phyloP scores from a whole-genome alignment of 1,140 invertebrate species.

The Drosophila oshimai region DNA sequence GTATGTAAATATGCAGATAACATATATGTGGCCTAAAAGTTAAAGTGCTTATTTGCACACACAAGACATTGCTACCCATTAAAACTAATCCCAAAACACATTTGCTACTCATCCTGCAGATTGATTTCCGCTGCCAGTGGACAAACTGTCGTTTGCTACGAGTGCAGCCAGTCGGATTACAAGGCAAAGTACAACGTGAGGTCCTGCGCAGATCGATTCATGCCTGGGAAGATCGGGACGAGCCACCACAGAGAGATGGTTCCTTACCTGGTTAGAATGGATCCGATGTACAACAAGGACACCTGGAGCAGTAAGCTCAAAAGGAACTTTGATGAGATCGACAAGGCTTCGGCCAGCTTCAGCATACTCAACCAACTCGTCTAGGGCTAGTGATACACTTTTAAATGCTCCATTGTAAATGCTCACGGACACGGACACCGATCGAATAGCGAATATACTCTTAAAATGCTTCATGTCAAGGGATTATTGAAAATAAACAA shows the following conservation, averaged over 20 bases:
- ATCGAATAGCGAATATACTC: constrained; percentile 9
- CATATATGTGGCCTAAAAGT: constrained; percentile 5
- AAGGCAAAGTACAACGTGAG: constrained; percentile 34
- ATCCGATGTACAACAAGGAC: constrained; percentile 51
- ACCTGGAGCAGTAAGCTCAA: constrained; percentile 63
- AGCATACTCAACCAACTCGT: constrained; percentile 69
- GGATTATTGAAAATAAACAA: constrained; percentile 37
- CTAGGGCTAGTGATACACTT: constrained; percentile 59
- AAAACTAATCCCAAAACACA: background rate
- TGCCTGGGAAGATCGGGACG: constrained; percentile 1
- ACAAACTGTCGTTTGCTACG: constrained; percentile 45
- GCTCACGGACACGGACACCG: constrained; percentile 12
- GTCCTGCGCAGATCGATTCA: constrained; percentile 13
- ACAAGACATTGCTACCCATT: background rate
- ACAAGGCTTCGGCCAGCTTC: constrained; percentile 70
- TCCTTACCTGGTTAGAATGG: constrained; percentile 34
- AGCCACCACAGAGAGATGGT: constrained; percentile 16
- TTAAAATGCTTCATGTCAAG: constrained; percentile 65
- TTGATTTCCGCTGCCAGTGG: constrained; percentile 35
- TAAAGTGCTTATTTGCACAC: background rate
- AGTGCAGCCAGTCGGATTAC: constrained; percentile 39
- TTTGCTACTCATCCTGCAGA: constrained; percentile 7
- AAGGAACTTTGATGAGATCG: constrained; percentile 70
- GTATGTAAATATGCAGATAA: constrained; percentile 24
- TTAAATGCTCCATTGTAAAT: constrained; percentile 9